Evolutionary conservation across 2,888 invertebrate genomes (phyloP), one percentile per base, ranked within the genome.

Genomic region (Quadriops clusia): DNA sequence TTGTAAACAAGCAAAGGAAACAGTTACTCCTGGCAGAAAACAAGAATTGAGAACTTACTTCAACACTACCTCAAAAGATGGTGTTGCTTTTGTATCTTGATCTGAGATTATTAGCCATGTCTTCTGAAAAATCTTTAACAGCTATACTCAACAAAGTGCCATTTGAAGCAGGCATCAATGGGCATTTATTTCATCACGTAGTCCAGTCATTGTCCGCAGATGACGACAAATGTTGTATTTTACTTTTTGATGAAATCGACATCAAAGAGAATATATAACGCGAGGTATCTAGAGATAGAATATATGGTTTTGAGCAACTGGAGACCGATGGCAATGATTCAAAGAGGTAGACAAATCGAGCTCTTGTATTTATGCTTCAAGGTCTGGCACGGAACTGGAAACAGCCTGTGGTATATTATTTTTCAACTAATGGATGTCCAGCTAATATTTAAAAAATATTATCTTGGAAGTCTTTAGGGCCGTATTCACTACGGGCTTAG

Each of bases 131-230:
- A 3, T 34, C 30, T 5, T 9, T 37, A 10, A n/a, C 33, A 13
- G 23, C 11, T 5, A 4, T 40, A 7, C 25, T 42, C 8, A 15
- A 33, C 25, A 32, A 33, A 23, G 33, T 42, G 3, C 36, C 38
- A 5, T 42, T 42, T 30, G 8, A 29, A 10, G 6, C 20, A 3
- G 38, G 32, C 3, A 34, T 42, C 6, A 42, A 38, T 36, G 17
- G 15, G 5, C 38, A 42, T 28, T 17, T 42, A 10, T 42, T 37
- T 23, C 7, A 15, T 23, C 40, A 42, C 23, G 32, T 42, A 3
- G 15, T 3, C 8, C 18, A 32, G 5, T 26, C 17, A 9, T 8
- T 36, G 9, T 15, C 15, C 8, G 27, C 18, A 9, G 26, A 30
- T 17, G 32, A 32, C 9, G 38, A 40, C 13, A 26, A 26, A 30